Percentiles rank a stretch among this genome's conserved stretches.
phyloP scores from a whole-genome alignment of 2,113 vertebrate genomes.

The Calypte anna region DNA sequence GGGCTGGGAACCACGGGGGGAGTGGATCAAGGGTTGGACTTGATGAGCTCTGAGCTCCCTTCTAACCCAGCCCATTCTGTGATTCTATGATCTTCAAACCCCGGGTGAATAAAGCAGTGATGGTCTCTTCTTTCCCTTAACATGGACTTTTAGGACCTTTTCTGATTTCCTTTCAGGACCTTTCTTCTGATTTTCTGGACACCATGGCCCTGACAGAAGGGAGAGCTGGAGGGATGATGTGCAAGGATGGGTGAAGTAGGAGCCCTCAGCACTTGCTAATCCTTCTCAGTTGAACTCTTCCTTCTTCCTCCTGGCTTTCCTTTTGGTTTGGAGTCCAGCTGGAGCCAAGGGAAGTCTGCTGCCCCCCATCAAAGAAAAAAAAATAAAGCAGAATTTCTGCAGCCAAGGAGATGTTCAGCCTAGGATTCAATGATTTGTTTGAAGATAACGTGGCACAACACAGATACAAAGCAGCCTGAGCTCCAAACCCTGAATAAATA shows the following conservation, averaged over 20 bases:
- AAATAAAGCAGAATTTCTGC: neutral
- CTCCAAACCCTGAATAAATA: neutral
- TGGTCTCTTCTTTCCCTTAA: neutral
- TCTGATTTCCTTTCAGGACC: accelerated
- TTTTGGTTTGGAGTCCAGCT: neutral
- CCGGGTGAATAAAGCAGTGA: neutral
- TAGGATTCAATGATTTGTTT: neutral
- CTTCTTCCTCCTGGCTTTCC: neutral
- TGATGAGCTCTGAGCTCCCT: no score
- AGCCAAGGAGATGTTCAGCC: neutral
- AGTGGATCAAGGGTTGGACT: no score
- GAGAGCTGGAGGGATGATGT: no score
- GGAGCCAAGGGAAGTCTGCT: neutral
- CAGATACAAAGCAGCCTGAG: neutral
- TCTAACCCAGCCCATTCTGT: no score
- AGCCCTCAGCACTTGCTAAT: neutral
- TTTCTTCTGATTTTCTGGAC: neutral
- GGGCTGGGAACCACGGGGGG: no score
- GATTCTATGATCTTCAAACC: neutral
- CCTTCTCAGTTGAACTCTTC: neutral
- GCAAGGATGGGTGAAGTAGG: neutral
- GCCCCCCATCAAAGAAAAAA: neutral
- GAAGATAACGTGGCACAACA: neutral
- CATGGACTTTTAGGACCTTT: no score
- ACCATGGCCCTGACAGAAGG: accelerated